These are phyloP conservation scores for Phortica okadai DNA, from an alignment of 2,888 invertebrate genomes.

Conservation along the genomic window DNA sequence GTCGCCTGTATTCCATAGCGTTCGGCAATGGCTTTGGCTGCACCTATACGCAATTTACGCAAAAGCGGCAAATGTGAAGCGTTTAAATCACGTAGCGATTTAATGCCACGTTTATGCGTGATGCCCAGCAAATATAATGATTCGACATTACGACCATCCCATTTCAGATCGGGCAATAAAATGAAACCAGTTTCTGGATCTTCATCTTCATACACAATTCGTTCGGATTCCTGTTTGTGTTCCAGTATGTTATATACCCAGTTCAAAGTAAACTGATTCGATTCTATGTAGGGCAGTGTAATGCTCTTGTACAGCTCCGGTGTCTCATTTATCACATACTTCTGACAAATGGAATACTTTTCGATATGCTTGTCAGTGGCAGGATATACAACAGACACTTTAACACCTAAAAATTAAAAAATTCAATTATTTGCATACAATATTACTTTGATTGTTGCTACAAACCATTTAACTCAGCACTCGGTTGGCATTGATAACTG, in stretches of 20 bases:
- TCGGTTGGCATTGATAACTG: constrained; percentile 85
- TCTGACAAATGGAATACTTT: constrained; percentile 87
- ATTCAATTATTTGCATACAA: neutral
- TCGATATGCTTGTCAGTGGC: constrained; percentile 94
- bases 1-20: constrained; percentile 84
- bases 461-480: constrained; percentile 80
- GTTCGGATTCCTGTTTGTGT: constrained; percentile 91
- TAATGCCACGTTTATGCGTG: constrained; percentile 83
- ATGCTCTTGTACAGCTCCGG: constrained; percentile 86
- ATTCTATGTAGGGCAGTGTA: constrained; percentile 86
- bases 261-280: constrained; percentile 88
- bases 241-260: constrained; percentile 98
- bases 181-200: constrained; percentile 88
- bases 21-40: constrained; percentile 84
- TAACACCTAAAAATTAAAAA: constrained; percentile 81
- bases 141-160: constrained; percentile 88
- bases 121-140: constrained; percentile 92
- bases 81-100: constrained; percentile 90
- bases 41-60: constrained; percentile 86
- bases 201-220: constrained; percentile 89
- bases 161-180: constrained; percentile 95
- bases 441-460: neutral
- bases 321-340: constrained; percentile 89
- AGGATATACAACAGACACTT: constrained; percentile 93
- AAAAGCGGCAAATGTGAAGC: constrained; percentile 87